Conservation (phyloP, 2,113 vertebrate species). For the Hipposideros armiger region DNA sequence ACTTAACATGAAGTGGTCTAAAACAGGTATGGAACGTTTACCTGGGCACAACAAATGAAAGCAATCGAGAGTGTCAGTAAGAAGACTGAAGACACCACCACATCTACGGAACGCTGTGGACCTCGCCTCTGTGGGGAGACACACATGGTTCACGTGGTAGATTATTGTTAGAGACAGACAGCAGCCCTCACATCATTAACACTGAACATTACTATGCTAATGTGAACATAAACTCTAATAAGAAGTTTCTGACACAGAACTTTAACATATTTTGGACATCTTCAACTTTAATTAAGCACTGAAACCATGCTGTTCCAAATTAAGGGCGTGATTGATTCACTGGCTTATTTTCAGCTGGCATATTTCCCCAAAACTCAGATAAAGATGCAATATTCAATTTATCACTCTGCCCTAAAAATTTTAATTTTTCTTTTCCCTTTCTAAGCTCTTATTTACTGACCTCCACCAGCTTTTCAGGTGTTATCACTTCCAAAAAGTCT, state of each 20-base stretch:
- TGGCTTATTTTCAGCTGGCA: not conserved
- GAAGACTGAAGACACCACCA: conserved; percentile 97
- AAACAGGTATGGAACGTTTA: conserved; percentile 79
- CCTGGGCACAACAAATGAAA: conserved; percentile 98
- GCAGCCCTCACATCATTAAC: not conserved
- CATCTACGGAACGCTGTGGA: conserved; percentile 98
- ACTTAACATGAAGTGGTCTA: not conserved
- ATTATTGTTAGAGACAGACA: rapidly evolving
- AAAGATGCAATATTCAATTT: not conserved
- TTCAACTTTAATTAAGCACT: not conserved
- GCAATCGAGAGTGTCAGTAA: conserved; percentile 96
- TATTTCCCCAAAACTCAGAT: not conserved
- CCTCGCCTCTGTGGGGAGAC: conserved; percentile 93
- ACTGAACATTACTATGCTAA: not conserved
- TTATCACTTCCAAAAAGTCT: not conserved
- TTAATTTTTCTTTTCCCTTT: not conserved
- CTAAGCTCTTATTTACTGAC: not conserved
- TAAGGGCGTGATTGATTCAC: not conserved
- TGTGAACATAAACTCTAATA: not conserved
- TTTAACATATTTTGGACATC: not conserved
- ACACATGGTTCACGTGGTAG: rapidly evolving
- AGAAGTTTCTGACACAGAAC: not conserved
- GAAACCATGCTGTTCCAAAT: not conserved
- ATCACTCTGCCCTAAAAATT: not conserved
- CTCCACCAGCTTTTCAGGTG: not conserved